Evolutionary conservation across 2,888 invertebrate species (phyloP), one percentile per base, ranked within the genome.

Genomic region (Limnephilus auricula): DNA sequence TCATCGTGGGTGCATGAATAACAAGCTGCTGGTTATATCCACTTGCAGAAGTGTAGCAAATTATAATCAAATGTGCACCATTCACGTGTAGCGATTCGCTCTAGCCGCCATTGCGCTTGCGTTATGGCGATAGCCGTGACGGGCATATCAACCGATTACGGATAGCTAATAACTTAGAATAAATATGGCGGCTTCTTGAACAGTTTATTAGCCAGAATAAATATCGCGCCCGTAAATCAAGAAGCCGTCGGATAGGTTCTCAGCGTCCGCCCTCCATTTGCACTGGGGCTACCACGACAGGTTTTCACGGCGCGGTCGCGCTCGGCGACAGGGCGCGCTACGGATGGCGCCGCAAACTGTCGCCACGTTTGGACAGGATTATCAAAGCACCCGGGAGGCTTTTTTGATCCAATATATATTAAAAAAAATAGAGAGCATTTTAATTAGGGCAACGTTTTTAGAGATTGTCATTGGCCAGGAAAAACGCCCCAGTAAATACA

Each of bases 171-270:
- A 79, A 89, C 79, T n/a, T 79, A 78, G 89, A 79, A 89, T 79
- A 79, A 89, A 89, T 37, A 79, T 32, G 37, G 79, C 79, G 30
- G 65, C 79, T n/a, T 34, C 50, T 65, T 34, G 89, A 89, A 79
- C 89, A 79, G 87, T 87, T 87, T 31, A 34, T 87, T 50, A 65
- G 65, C 50, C 31, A 65, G 37, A 89, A 89, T 89, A 89, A 89
- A 89, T 89, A 89, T 89, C 89, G 78, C 37, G n/a, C 25, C 37
- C 79, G 79, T 89, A 89, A 89, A 89, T 89, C 89, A 89, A 79
- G 37, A 79, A 50, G 79, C 37, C 89, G 37, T 34, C 40, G 37
- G 40, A 84, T 34, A 84, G 40, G 84, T 40, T 34, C 37, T 37
- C n/a, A 34, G 40, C 6, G 84, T 84, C 84, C 37, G 40, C 18